phyloP scores from a whole-genome alignment of 2,113 vertebrate genomes.

The Nibea albiflora region DNA sequence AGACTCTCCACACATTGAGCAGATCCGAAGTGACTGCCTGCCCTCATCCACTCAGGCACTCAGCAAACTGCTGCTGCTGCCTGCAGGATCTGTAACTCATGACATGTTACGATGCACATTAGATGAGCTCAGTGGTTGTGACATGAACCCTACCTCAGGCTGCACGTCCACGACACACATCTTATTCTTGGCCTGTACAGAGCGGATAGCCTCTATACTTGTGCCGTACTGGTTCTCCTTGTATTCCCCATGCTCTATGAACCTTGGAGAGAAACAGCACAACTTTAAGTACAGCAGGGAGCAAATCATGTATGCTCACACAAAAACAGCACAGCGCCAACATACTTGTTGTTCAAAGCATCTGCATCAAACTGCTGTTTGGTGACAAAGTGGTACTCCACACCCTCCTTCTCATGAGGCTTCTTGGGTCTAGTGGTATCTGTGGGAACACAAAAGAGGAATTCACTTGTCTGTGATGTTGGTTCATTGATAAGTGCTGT shows the following conservation, averaged over 20 bases:
- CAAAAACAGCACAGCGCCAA: no score
- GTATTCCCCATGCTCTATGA: conserved; percentile 95
- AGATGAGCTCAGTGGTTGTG: background rate
- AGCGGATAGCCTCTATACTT: conserved; percentile 93
- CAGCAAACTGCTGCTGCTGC: conserved; percentile 20
- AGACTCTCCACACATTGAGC: background rate
- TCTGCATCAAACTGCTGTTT: conserved; percentile 94
- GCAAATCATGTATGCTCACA: background rate
- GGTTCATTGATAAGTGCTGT: no score
- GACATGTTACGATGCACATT: conserved; percentile 6
- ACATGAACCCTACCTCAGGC: conserved; percentile 86
- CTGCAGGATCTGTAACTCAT: background rate
- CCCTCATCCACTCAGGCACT: background rate
- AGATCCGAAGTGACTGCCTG: conserved; percentile 13
- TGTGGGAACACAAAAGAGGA: conserved; percentile 31
- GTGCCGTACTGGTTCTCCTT: conserved; percentile 97
- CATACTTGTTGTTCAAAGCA: conserved; percentile 91
- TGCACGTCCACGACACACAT: conserved; percentile 95
- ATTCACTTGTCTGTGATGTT: background rate
- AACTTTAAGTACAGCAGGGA: background rate
- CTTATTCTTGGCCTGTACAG: conserved; percentile 93
- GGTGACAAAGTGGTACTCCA: conserved; percentile 97
- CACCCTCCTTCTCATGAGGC: conserved; percentile 94
- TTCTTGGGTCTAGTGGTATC: conserved; percentile 95
- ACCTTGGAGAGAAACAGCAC: conserved; percentile 79